phyloP scores from a whole-genome alignment of 2,797 vertebrate species.

The Dermochelys coriacea region DNA sequence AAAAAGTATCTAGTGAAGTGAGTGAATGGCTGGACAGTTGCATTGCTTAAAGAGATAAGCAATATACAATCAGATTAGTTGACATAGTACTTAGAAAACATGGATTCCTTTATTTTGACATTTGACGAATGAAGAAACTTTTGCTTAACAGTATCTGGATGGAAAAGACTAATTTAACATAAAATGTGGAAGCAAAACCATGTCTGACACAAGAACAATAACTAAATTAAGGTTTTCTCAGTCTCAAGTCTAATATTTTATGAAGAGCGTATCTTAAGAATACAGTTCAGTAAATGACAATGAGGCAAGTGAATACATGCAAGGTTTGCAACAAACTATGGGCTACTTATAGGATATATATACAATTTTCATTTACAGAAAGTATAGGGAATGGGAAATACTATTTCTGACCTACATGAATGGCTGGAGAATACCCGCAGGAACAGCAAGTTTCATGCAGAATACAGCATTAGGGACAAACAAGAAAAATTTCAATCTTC shows the following conservation, averaged over 20 bases:
- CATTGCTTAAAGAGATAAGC: slow-evolving; percentile 7
- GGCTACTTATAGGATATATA: not conserved
- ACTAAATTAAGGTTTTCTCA: slow-evolving; percentile 42
- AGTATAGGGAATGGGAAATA: not conserved
- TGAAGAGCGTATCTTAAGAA: not conserved
- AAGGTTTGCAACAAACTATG: not conserved
- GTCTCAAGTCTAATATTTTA: not conserved
- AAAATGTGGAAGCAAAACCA: slow-evolving; percentile 20
- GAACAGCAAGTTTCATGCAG: not conserved
- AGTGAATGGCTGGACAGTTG: not conserved
- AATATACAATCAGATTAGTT: slow-evolving; percentile 13
- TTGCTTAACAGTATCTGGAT: slow-evolving; percentile 18
- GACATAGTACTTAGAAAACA: slow-evolving; percentile 45
- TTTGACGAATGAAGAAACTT: not conserved
- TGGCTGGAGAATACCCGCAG: not conserved
- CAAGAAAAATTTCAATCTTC: too few relatives aligned
- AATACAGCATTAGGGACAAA: too few relatives aligned
- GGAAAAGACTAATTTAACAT: slow-evolving; percentile 49
- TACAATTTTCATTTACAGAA: not conserved
- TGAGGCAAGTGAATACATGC: not conserved
- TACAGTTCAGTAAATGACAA: not conserved
- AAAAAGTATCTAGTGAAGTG: not conserved
- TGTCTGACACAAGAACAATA: slow-evolving; percentile 17
- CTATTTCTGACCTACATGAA: not conserved
- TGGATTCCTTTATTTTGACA: slow-evolving; percentile 8